phyloP scores from a whole-genome alignment of 2,113 vertebrate genomes.

The Agapornis roseicollis region DNA sequence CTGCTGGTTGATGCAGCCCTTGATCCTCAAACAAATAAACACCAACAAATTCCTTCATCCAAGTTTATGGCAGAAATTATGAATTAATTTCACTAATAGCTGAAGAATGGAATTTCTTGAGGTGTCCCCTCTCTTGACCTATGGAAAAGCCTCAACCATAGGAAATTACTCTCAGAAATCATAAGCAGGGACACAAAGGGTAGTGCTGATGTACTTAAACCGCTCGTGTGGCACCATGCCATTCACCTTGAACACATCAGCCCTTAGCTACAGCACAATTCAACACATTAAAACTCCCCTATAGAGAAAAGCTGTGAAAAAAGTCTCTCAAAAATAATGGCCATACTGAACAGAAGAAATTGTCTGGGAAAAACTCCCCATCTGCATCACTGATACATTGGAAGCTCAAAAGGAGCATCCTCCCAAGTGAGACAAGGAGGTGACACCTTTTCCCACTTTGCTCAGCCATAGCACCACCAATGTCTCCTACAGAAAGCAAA shows the following conservation, averaged over 20 bases:
- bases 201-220: background rate
- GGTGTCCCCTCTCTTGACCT: background rate
- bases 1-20: background rate
- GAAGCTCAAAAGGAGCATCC: background rate
- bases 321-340: background rate
- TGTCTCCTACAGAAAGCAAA: background rate
- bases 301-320: background rate
- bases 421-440: background rate
- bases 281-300: background rate
- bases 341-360: background rate
- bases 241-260: background rate
- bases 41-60: background rate
- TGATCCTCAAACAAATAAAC: background rate
- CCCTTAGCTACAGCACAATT: background rate
- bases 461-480: background rate
- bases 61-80: background rate
- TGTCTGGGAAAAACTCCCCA: background rate
- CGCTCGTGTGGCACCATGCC: background rate
- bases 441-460: background rate
- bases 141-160: background rate
- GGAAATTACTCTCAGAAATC: slow-evolving; percentile 6
- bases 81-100: background rate
- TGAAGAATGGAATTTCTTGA: background rate
- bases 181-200: background rate
- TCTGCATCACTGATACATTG: background rate